Evolutionary conservation across 1,140 invertebrate genomes (phyloP), one percentile per base, ranked within the genome.

Genomic region (Monochamus saltuarius): DNA sequence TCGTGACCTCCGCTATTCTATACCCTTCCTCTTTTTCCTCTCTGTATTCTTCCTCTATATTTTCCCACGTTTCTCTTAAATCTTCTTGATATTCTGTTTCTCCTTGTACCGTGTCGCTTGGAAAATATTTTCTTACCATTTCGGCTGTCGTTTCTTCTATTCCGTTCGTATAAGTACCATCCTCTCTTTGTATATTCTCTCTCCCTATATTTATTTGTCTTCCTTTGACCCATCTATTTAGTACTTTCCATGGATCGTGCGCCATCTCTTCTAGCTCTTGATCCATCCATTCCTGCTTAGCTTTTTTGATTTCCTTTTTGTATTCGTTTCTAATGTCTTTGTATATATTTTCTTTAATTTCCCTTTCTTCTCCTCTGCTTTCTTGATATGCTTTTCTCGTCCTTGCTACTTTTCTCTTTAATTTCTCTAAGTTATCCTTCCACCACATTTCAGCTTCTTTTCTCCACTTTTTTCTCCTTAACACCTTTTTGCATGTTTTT

Each of bases 141-240:
- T 8, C 1, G 7, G 14, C 29, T 10, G 22, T 8, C 17, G 11
- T 57, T 1, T 57, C 56, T 16, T 11, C 38, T 49, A 49, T 36
- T 1, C 47, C 17, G 3, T 1, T 13, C 9, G 43, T 57, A 10
- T 35, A 49, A 1, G 1, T 49, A 6, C 56, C 56, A 14, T 57
- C 46, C n/a, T 49, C 34, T 38, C 37, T 49, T n/a, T 4, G 37
- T 8, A 57, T 36, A 16, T 47, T 57, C 8, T n/a, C 1, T 19
- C n/a, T 11, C 4, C 16, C 17, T 10, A 11, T 6, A 10, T 17
- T 4, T 6, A 13, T 9, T 17, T 10, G 3, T 17, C 19, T 17
- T 16, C 19, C 19, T 4, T 46, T 11, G 2, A 10, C 10, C 19
- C 17, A 10, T 46, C 10, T 14, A 16, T 17, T 17, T 4, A 22